A percentile compares a stretch with the other conserved stretches of the same genome.
These are phyloP conservation scores for Siderastrea siderea DNA, from an alignment of 92 coral and sea anemone genomes.

Conservation along the genomic window DNA sequence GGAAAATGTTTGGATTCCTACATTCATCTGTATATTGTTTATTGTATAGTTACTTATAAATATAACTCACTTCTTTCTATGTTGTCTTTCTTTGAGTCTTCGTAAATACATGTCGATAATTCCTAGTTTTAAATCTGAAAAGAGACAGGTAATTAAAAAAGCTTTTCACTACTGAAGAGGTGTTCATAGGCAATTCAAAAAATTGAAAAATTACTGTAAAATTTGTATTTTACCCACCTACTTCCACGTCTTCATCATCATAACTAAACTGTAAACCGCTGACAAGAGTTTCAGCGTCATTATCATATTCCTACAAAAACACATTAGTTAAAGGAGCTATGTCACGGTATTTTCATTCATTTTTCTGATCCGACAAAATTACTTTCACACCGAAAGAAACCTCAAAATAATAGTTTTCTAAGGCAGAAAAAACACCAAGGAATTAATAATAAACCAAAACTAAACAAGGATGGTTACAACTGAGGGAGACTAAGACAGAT, in stretches of 20 bases:
- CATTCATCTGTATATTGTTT: too few species aligned
- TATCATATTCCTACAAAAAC: conserved; percentile 89
- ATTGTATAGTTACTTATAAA: too few species aligned
- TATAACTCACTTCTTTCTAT: conserved; percentile 86
- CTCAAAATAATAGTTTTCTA: too few species aligned
- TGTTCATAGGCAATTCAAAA: background rate
- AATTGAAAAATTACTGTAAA: background rate
- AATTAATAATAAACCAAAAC: too few species aligned
- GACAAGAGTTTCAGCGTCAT: conserved; percentile 96
- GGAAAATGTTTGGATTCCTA: too few species aligned
- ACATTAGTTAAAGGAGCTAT: background rate
- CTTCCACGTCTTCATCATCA: conserved; percentile 97
- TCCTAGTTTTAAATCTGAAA: conserved; percentile 88
- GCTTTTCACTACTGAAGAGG: background rate
- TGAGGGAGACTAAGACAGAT: too few species aligned
- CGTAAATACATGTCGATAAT: conserved; percentile 93
- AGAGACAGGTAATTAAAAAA: background rate
- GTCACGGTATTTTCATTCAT: too few species aligned
- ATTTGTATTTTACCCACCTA: conserved; percentile 57
- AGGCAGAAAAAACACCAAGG: too few species aligned
- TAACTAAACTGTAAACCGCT: conserved; percentile 91
- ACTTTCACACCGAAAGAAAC: too few species aligned
- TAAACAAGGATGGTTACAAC: too few species aligned
- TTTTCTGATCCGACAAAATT: too few species aligned
- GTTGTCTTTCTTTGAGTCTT: conserved; percentile 94